These are phyloP conservation scores for Ectropis crepuscularia DNA, from an alignment of 2,888 invertebrate genomes.

Conservation along the genomic window DNA sequence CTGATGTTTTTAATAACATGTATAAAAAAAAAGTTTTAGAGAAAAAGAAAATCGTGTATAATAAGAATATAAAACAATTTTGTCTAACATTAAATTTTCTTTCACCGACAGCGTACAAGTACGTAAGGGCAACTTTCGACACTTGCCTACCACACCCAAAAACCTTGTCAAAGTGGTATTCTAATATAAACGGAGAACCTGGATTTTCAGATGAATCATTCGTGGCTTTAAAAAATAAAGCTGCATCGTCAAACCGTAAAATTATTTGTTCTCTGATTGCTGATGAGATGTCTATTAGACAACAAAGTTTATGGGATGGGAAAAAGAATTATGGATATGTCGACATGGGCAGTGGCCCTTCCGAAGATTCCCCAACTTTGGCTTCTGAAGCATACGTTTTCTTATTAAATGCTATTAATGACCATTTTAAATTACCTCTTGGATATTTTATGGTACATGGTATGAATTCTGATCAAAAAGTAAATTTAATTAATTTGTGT, in stretches of 20 bases:
- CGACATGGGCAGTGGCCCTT: slow-evolving; percentile 4
- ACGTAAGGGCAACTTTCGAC: background rate
- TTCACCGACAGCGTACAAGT: slow-evolving; percentile 6
- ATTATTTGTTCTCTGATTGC: background rate
- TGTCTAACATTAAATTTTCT: slow-evolving; percentile 7
- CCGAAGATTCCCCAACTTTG: background rate
- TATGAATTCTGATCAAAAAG: slow-evolving; percentile 2
- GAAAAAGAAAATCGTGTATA: background rate
- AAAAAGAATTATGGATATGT: slow-evolving; percentile 2
- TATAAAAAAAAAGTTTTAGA: background rate
- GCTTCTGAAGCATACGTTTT: slow-evolving; percentile 6
- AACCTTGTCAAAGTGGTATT: slow-evolving; percentile 5
- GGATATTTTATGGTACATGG: slow-evolving; percentile 2
- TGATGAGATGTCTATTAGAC: slow-evolving; percentile 7
- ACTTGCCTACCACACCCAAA: slow-evolving; percentile 6
- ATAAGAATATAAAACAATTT: background rate
- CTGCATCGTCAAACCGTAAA: background rate
- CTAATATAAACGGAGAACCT: slow-evolving; percentile 9
- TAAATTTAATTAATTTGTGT: slow-evolving; percentile 4
- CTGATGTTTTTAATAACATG: slow-evolving; percentile 1
- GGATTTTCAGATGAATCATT: slow-evolving; percentile 7
- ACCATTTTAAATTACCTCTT: slow-evolving; percentile 2
- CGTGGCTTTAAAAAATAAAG: background rate
- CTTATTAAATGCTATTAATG: background rate
- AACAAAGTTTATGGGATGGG: slow-evolving; percentile 5